Base-by-base conservation (phyloP, 2,797 vertebrate species). In the Otolemur crassicaudatus region DNA sequence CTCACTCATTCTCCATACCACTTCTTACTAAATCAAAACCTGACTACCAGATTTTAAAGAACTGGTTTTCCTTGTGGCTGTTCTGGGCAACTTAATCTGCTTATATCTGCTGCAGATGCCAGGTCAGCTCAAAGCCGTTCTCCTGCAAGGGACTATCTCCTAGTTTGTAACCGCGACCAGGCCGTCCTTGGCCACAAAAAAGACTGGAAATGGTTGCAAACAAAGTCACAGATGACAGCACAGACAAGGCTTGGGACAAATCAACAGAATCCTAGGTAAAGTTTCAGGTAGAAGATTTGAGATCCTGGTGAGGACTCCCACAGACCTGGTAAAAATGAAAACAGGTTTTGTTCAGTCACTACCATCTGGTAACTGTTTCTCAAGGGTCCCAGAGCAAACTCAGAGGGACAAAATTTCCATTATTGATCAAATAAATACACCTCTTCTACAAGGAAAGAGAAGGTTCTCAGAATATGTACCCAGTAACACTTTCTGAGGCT, bases 381-480 rank as follows among this genome's bases (percentile, higher is more conserved):
- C 61, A 63, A 80, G 75, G 60, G 65, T 53, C 60, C 87, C 84
- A 49, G 22, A 25, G 63, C 61, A 96, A 93, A 76, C 49, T 84
- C 63, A 34, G 23, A 11, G 20, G 31, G 82, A 29, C 65, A 69
- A 84, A 17, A 72, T n/a, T 22, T 86, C 70, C 63, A 23, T 34
- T 77, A 73, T 3, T 80, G 49, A 91, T 60, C 75, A 83, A 87
- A 94, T 22, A 90, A 87, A 92, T 76, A 96, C 46, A 93, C 6
- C n/a, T 76, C 80, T 65, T 75, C 75, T 75, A 63, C 27, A 76
- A 56, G n/a, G 9, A 86, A 22, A 56, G 31, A n/a, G 14, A 70
- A 86, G 79, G 67, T 31, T 83, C 63, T 73, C 76, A 56, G 90
- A 37, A 56, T 40, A 19, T 3, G 8, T 17, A 29, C 85, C 73